These are phyloP conservation scores for Argya squamiceps DNA, from an alignment of 2,797 vertebrate genomes.

Conservation along the genomic window DNA sequence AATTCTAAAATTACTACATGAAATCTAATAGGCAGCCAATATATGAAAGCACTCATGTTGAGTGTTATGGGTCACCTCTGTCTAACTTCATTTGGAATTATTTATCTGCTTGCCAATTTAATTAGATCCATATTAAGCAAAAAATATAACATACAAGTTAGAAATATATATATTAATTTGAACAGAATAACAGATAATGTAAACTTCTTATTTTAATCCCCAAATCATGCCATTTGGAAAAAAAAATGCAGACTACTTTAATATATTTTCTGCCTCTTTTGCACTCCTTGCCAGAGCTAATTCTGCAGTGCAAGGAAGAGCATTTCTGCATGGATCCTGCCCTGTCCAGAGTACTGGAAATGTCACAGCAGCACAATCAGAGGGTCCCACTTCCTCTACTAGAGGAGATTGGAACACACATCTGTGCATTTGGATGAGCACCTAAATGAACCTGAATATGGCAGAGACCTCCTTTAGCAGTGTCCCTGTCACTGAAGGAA, in stretches of 20 bases:
- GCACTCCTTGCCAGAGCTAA: not conserved
- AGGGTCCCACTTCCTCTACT: not conserved
- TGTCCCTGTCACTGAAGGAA: not conserved
- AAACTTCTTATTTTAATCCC: not conserved
- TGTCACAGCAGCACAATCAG: not conserved
- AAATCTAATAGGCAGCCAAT: not conserved
- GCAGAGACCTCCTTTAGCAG: not conserved
- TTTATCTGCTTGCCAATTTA: not conserved
- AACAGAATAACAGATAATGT: not conserved
- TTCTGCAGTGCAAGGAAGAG: not conserved
- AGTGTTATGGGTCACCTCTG: not conserved
- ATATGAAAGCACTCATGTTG: not conserved
- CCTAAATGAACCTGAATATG: not conserved
- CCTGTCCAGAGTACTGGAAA: conserved; percentile 15
- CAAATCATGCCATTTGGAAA: not conserved
- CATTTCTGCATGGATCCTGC: not conserved
- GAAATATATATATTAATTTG: not conserved
- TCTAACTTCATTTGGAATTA: not conserved
- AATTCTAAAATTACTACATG: not conserved
- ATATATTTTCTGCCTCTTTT: not conserved
- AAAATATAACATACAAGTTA: not conserved
- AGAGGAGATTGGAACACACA: not conserved
- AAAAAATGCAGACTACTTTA: not conserved
- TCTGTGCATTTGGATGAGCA: not conserved
- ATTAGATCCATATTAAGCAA: not conserved